These are phyloP conservation scores for Mirza zaza DNA, from an alignment of 2,113 vertebrate species.

Conservation along the genomic window DNA sequence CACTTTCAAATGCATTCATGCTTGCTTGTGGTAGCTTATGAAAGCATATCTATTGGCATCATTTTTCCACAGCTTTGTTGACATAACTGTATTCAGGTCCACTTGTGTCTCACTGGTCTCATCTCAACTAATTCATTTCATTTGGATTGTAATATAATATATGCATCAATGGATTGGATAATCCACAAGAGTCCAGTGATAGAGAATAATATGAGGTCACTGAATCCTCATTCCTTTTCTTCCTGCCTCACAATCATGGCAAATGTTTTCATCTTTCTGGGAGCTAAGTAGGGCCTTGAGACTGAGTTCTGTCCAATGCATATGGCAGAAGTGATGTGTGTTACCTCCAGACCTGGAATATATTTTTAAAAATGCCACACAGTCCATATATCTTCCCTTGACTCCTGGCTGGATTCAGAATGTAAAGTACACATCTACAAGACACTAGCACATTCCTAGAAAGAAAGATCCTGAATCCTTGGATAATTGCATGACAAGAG, in stretches of 20 bases:
- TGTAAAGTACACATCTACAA: background rate
- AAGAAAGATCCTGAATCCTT: background rate
- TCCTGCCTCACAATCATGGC: background rate
- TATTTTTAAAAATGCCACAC: background rate
- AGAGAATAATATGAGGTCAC: background rate
- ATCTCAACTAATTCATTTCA: background rate
- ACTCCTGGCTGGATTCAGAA: background rate
- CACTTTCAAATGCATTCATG: background rate
- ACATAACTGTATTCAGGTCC: background rate
- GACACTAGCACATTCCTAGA: background rate
- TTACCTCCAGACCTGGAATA: background rate
- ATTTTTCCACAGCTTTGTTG: background rate
- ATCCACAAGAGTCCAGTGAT: background rate
- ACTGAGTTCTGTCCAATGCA: background rate
- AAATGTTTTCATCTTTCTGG: background rate
- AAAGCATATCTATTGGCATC: background rate
- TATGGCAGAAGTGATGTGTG: background rate
- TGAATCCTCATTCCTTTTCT: background rate
- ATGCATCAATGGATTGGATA: background rate
- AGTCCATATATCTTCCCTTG: background rate
- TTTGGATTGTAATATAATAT: background rate
- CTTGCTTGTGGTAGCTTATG: background rate
- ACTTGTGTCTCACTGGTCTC: background rate
- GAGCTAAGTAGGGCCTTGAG: background rate
- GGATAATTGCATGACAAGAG: background rate